Evolutionary conservation across 2,888 invertebrate genomes (phyloP).

Genomic region (Spilosoma lubricipeda): DNA sequence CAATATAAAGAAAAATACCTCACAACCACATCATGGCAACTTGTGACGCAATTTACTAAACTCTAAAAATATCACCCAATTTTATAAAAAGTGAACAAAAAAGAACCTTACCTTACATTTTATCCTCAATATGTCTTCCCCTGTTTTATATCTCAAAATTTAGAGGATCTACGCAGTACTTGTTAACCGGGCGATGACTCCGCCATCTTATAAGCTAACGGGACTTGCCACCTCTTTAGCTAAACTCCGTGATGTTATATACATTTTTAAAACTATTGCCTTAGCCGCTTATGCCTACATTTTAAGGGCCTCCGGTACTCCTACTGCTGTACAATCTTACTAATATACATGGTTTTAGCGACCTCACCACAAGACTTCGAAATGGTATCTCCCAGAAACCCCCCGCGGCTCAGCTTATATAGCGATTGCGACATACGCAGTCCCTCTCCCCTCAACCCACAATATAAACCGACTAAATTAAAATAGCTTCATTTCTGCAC

Average conservation of each 20-base stretch:
- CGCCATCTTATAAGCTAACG: constrained; percentile 70
- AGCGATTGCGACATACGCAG: constrained; percentile 46
- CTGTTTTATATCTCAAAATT: constrained; percentile 51
- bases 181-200: constrained; percentile 75
- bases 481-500: constrained; percentile 23
- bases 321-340: constrained; percentile 52
- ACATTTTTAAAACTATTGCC: constrained; percentile 57
- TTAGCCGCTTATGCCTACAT: constrained; percentile 56
- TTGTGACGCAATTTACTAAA: constrained; percentile 44
- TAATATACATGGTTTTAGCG: constrained; percentile 52
- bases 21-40: constrained; percentile 52
- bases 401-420: constrained; percentile 58
- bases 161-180: constrained; percentile 61
- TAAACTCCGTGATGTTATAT: constrained; percentile 51
- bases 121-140: constrained; percentile 57
- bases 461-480: constrained; percentile 38
- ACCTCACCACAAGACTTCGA: constrained; percentile 66
- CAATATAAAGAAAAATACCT: constrained; percentile 18
- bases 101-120: constrained; percentile 68
- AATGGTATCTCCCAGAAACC: constrained; percentile 59
- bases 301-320: constrained; percentile 57
- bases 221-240: constrained; percentile 60
- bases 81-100: constrained; percentile 40
- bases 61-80: constrained; percentile 28
- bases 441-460: constrained; percentile 44